phyloP scores from a whole-genome alignment of 2,113 vertebrate genomes.

The Hyla sarda region DNA sequence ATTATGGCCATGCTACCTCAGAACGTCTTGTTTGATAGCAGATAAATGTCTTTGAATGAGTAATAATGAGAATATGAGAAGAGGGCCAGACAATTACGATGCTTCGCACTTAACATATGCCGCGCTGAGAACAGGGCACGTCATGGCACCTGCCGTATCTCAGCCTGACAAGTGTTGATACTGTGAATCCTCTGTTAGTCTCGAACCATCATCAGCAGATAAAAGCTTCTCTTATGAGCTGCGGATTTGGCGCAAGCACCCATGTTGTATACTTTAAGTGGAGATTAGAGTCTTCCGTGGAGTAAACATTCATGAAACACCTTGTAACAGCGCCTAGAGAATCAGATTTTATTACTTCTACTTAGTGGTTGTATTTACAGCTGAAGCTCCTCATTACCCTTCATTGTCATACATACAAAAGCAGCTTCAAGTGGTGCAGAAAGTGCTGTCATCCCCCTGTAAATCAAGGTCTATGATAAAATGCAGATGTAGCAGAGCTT shows the following conservation, averaged over 20 bases:
- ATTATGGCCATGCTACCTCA: no score
- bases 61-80: not conserved
- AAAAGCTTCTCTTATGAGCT: slow-evolving; percentile 53
- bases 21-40: slow-evolving; percentile 9
- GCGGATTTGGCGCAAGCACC: not conserved
- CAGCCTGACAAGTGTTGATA: slow-evolving; percentile 16
- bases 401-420: slow-evolving; percentile 17
- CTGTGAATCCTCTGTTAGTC: not conserved
- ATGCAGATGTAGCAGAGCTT: not conserved
- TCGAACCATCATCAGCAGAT: slow-evolving; percentile 20
- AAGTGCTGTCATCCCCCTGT: not conserved
- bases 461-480: slow-evolving; percentile 32
- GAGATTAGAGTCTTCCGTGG: not conserved
- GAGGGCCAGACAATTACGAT: not conserved
- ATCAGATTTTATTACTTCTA: slow-evolving; percentile 20
- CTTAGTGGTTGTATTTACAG: slow-evolving; percentile 5
- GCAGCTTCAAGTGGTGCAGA: not conserved
- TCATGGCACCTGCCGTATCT: slow-evolving; percentile 33
- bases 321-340: not conserved
- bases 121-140: not conserved
- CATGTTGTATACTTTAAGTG: not conserved
- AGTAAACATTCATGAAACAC: not conserved
- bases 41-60: slow-evolving; percentile 6
- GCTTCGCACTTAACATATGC: slow-evolving; percentile 19
- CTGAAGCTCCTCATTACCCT: not conserved